Conservation (phyloP, 2,797 vertebrate genomes). For the Acrossocheilus fasciatus region DNA sequence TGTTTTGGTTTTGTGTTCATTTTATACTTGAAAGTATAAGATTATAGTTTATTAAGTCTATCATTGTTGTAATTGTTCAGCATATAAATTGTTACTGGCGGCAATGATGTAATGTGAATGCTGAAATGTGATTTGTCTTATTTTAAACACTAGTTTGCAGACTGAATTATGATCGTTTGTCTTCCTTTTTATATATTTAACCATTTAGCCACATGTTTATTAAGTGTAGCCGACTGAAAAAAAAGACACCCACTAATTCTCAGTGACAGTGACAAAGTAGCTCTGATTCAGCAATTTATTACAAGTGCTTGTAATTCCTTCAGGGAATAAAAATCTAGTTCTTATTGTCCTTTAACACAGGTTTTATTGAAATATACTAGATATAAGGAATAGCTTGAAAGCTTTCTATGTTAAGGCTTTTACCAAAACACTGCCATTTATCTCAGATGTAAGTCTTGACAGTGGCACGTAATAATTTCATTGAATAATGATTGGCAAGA, state of each 20-base stretch:
- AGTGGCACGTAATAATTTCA: not conserved
- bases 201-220: not conserved
- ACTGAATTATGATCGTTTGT: not conserved
- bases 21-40: not conserved
- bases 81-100: not conserved
- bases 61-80: not conserved
- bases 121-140: not conserved
- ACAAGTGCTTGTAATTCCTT: not conserved
- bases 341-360: not conserved
- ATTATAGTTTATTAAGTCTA: not conserved
- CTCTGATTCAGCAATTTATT: not conserved
- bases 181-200: not conserved
- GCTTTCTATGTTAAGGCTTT: not conserved
- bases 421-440: not conserved
- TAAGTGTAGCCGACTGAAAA: not conserved
- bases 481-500: constrained; percentile 39
- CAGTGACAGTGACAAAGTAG: not conserved
- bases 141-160: not conserved
- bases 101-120: not conserved
- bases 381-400: not conserved
- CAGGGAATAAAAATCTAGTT: not conserved
- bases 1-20: not conserved
- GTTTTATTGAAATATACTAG: not conserved
- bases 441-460: not conserved
- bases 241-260: not conserved